Evolutionary conservation across 1,140 invertebrate species (phyloP), one percentile per base, ranked within the genome.

Genomic region (Magallana ariakensis): DNA sequence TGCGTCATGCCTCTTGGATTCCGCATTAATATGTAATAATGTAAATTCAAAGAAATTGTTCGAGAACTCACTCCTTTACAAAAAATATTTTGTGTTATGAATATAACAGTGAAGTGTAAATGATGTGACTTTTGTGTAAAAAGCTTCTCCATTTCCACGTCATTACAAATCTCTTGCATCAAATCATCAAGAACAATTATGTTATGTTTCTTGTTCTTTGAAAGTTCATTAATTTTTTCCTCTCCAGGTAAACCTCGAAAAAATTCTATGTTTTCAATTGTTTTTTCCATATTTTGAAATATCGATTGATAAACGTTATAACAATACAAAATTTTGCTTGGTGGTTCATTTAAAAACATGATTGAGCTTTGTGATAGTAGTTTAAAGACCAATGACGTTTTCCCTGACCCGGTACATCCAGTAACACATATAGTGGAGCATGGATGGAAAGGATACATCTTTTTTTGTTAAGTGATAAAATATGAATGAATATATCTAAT

Each of bases 401-500:
- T 88, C 9, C 87, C 87, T 19, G 13, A 26, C 46, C 84, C 84
- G 10, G 87, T 88, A 58, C 53, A 46, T 15, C 84, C 84, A 19
- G 10, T 58, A 13, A 58, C 57, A 58, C 57, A 58, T 58, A 58
- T 58, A 11, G 16, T 16, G 57, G 57, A 58, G 57, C 57, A 58
- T 58, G 57, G 57, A 16, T 58, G 57, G 57, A 58, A 58, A 58
- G 57, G 57, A 58, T 16, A 58, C 57, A 58, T 58, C 57, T 58
- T 58, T 58, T 58, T 11, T 58, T 46, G 57, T 16, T 16, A 58
- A 58, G 57, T 58, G 57, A 13, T 58, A 58, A 58, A 58, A 58
- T 58, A 58, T 58, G 16, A 58, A 58, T 58, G 57, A 58, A 58
- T 58, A 13, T 58, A 58, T 58, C 57, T 58, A 58, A 58, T 58